Conservation (phyloP, 2,888 invertebrate species). For the Orthonevra nobilis region DNA sequence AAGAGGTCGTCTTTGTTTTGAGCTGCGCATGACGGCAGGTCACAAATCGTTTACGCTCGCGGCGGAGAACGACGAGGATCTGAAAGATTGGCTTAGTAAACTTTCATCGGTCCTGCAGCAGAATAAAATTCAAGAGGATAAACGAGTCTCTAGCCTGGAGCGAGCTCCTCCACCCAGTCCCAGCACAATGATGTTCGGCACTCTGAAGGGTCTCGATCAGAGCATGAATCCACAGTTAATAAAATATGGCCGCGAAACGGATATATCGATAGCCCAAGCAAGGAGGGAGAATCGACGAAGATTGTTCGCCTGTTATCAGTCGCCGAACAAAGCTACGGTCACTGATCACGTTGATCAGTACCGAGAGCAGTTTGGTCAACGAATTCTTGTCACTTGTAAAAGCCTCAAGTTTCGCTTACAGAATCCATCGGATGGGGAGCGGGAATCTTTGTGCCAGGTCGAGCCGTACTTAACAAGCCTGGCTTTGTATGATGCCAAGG, state of each 20-base stretch:
- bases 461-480: slow-evolving; percentile 96
- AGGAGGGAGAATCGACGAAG: slow-evolving; percentile 90
- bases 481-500: slow-evolving; percentile 93
- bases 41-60: slow-evolving; percentile 93
- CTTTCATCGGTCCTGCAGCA: slow-evolving; percentile 91
- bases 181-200: slow-evolving; percentile 87
- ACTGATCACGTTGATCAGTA: slow-evolving; percentile 86
- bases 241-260: slow-evolving; percentile 94
- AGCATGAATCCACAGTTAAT: slow-evolving; percentile 95
- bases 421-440: slow-evolving; percentile 85
- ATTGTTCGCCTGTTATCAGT: slow-evolving; percentile 87
- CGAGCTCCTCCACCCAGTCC: slow-evolving; percentile 84
- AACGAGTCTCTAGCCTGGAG: slow-evolving; percentile 85
- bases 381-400: slow-evolving; percentile 91
- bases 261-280: slow-evolving; percentile 90
- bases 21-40: slow-evolving; percentile 91
- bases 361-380: slow-evolving; percentile 92
- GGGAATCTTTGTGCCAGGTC: slow-evolving; percentile 86
- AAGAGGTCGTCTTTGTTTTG: slow-evolving; percentile 92
- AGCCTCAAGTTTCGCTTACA: slow-evolving; percentile 92
- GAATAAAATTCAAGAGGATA: slow-evolving; percentile 89
- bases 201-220: slow-evolving; percentile 92
- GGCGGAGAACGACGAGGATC: slow-evolving; percentile 91
- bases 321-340: slow-evolving; percentile 78
- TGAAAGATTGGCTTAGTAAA: slow-evolving; percentile 90